phyloP scores from a whole-genome alignment of 1,140 invertebrate genomes.

The Sitobion miscanthi region DNA sequence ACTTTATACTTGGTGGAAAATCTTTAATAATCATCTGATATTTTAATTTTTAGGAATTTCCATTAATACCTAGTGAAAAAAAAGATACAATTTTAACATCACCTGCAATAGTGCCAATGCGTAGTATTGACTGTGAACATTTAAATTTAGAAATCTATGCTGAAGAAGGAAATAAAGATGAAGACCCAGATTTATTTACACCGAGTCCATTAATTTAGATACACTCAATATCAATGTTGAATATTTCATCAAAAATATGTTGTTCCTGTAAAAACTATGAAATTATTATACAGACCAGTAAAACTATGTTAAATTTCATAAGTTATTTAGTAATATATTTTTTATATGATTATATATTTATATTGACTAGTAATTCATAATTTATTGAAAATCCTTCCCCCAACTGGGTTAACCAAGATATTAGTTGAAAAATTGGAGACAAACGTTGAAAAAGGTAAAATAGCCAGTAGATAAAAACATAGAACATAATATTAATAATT shows the following conservation, averaged over 20 bases:
- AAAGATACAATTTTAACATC: conserved; percentile 17
- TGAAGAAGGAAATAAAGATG: conserved; percentile 55
- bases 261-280: background rate
- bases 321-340: background rate
- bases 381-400: background rate
- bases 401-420: background rate
- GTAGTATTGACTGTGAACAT: conserved; percentile 57
- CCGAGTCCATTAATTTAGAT: conserved; percentile 40
- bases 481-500: too few relatives aligned
- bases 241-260: background rate
- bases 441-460: too few relatives aligned
- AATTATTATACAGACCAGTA: background rate
- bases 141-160: conserved; percentile 58
- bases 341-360: background rate
- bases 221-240: background rate
- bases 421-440: too few relatives aligned
- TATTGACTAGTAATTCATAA: background rate
- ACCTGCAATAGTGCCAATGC: conserved; percentile 56
- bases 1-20: background rate
- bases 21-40: background rate
- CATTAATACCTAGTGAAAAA: conserved; percentile 56
- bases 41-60: conserved; percentile 57
- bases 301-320: background rate
- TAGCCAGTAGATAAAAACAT: too few relatives aligned
- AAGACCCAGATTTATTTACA: conserved; percentile 36